These are phyloP conservation scores for Falcunculus frontatus DNA, from an alignment of 2,113 vertebrate species.

Conservation along the genomic window DNA sequence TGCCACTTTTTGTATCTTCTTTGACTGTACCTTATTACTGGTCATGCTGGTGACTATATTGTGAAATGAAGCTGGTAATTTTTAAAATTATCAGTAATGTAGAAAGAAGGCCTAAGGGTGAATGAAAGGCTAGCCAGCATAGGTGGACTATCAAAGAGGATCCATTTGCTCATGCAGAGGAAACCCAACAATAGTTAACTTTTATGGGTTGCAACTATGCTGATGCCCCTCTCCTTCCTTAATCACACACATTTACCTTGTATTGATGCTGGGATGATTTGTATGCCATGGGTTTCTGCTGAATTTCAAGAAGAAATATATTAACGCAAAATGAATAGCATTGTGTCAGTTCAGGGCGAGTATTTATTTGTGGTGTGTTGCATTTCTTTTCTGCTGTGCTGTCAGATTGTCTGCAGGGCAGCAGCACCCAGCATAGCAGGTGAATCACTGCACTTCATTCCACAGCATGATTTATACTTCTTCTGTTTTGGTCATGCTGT, in stretches of 20 bases:
- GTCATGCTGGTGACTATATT: not conserved
- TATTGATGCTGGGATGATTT: conserved; percentile 55
- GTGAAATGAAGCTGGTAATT: not conserved
- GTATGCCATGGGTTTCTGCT: not conserved
- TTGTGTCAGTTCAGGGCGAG: conserved; percentile 22
- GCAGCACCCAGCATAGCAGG: conserved; percentile 1
- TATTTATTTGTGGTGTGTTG: conserved; percentile 57
- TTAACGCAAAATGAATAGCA: conserved; percentile 42
- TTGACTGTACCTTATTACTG: not conserved
- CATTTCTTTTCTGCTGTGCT: conserved; percentile 56
- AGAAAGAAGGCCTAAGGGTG: not conserved
- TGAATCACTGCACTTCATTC: conserved; percentile 50
- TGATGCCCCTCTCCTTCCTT: not conserved
- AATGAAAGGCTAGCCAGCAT: not conserved
- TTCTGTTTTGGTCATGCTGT: conserved; percentile 16
- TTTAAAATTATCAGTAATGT: not conserved
- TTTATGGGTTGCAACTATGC: not conserved
- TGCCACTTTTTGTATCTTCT: not conserved
- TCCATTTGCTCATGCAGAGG: not conserved
- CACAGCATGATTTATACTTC: conserved; percentile 29
- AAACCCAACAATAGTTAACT: not conserved
- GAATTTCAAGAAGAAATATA: conserved; percentile 60
- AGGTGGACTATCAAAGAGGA: not conserved
- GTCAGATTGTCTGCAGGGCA: conserved; percentile 51
- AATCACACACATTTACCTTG: conserved; percentile 28